Percentiles rank a stretch among this genome's conserved stretches.
These are phyloP conservation scores for Dyspetes luteomarginatus DNA, from an alignment of 2,888 invertebrate species.

Conservation along the genomic window DNA sequence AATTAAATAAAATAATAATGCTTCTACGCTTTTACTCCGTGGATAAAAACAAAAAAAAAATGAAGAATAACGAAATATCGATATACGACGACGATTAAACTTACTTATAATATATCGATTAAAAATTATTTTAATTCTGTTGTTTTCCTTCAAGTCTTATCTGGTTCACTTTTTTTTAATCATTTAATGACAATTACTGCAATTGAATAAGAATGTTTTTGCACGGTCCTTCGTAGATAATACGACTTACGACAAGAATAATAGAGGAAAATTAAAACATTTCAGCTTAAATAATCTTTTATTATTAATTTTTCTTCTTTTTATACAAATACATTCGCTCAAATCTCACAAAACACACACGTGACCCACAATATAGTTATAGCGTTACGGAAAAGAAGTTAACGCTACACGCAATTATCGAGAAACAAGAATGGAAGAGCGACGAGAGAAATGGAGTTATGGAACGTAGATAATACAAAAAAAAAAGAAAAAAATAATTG, in stretches of 20 bases:
- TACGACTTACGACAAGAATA: too few species aligned
- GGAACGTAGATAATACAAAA: too few species aligned
- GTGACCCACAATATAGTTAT: conserved; percentile 49
- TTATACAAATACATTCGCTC: conserved; percentile 79
- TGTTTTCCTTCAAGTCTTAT: too few species aligned
- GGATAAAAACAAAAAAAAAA: too few species aligned
- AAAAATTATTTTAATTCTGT: too few species aligned
- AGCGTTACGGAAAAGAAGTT: conserved; percentile 13
- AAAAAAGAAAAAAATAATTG: conserved; percentile 9
- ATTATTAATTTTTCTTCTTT: conserved; percentile 68
- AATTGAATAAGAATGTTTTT: background rate
- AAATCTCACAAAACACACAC: conserved; percentile 71
- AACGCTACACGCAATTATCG: conserved; percentile 31
- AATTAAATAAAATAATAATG: too few species aligned
- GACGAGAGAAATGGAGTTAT: conserved; percentile 2
- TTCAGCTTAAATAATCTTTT: conserved; percentile 53
- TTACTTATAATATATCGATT: too few species aligned
- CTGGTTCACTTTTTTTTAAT: too few species aligned
- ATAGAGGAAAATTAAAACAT: background rate
- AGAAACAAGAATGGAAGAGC: conserved; percentile 46
- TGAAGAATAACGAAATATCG: too few species aligned
- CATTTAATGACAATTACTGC: background rate
- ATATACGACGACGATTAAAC: too few species aligned
- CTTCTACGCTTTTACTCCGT: too few species aligned
- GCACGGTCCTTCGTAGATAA: background rate